These are phyloP conservation scores for Euura saliciscinereae DNA, from an alignment of 1,140 invertebrate genomes.

Conservation along the genomic window DNA sequence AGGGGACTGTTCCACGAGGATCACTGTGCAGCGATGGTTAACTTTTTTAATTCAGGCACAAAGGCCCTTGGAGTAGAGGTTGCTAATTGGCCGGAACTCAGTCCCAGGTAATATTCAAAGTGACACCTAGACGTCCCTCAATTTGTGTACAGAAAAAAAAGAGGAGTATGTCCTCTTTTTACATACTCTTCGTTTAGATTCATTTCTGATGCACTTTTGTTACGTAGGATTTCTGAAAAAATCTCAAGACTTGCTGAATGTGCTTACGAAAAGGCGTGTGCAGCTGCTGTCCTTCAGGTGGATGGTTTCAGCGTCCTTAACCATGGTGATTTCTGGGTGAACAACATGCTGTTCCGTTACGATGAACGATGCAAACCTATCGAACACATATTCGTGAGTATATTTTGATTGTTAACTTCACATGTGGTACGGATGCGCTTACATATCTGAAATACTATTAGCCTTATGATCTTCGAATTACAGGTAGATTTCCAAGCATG, in stretches of 20 bases:
- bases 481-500: slow-evolving; percentile 64
- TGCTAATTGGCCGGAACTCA: slow-evolving; percentile 48
- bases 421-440: too few species aligned
- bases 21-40: slow-evolving; percentile 34
- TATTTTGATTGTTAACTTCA: neutral
- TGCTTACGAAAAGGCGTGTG: slow-evolving; percentile 37
- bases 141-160: too few species aligned
- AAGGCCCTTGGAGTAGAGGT: slow-evolving; percentile 37
- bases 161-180: too few species aligned
- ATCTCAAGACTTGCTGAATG: slow-evolving; percentile 43
- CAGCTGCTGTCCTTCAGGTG: slow-evolving; percentile 38
- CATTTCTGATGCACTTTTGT: neutral
- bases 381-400: slow-evolving; percentile 63
- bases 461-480: slow-evolving; percentile 20
- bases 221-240: slow-evolving; percentile 41
- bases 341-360: slow-evolving; percentile 71
- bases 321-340: slow-evolving; percentile 72
- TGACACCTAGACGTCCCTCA: too few species aligned
- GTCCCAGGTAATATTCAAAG: slow-evolving; percentile 24
- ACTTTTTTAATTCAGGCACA: slow-evolving; percentile 37
- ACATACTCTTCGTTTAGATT: too few species aligned
- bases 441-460: too few species aligned
- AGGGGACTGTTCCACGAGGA: slow-evolving; percentile 46
- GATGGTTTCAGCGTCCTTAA: slow-evolving; percentile 65
- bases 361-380: slow-evolving; percentile 53